A percentile compares a stretch with the other conserved stretches of the same genome.
These are phyloP conservation scores for Spheniscus mendiculus DNA, from an alignment of 2,113 vertebrate species.

Conservation along the genomic window DNA sequence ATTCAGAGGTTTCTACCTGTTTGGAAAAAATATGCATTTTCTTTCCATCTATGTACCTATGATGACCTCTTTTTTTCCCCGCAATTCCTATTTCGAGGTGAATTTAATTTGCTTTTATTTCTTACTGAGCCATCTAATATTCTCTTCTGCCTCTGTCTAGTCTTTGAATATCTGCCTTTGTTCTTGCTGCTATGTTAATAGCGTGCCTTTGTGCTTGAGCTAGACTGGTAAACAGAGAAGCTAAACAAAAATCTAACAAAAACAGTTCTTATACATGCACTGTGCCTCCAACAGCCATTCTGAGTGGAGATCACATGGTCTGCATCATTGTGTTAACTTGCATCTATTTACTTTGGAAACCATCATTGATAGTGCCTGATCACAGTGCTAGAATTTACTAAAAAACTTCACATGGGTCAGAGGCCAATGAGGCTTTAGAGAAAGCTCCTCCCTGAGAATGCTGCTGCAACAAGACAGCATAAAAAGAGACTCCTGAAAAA, in stretches of 20 bases:
- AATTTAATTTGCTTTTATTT: not conserved
- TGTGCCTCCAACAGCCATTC: not conserved
- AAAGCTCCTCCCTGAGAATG: constrained; percentile 55
- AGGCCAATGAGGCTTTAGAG: constrained; percentile 57
- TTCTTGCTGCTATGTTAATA: not conserved
- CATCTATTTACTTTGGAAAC: constrained; percentile 65
- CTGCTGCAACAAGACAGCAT: constrained; percentile 28
- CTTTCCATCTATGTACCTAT: not conserved
- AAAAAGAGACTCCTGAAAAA: constrained; percentile 77
- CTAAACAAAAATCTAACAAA: constrained; percentile 36
- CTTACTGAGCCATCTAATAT: not conserved
- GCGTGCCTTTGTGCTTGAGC: not conserved
- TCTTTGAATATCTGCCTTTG: not conserved
- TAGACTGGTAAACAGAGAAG: constrained; percentile 25
- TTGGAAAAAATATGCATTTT: not conserved
- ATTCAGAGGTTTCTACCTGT: not conserved
- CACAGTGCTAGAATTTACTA: constrained; percentile 52
- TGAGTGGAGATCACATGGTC: not conserved
- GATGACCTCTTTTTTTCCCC: not conserved
- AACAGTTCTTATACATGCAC: not conserved
- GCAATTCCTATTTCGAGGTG: not conserved
- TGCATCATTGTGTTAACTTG: constrained; percentile 20
- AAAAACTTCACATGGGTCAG: constrained; percentile 63
- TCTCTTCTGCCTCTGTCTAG: not conserved
- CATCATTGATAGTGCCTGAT: constrained; percentile 36